Percentiles rank a stretch among this genome's conserved stretches.
Conservation (phyloP, 2,888 invertebrate genomes). For the Drosophila melanosoma region DNA sequence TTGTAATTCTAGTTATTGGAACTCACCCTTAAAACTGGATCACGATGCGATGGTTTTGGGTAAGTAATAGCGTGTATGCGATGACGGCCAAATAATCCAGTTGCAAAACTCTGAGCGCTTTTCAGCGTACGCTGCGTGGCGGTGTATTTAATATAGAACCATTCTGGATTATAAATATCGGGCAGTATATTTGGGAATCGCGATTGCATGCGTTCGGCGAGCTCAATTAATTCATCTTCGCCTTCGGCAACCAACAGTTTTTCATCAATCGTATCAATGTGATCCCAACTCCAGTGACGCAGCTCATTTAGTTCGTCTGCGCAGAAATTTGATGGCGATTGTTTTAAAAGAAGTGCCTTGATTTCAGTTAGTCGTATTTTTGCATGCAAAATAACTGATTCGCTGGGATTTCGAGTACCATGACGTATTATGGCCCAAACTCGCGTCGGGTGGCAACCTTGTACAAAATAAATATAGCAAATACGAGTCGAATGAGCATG, state of each 20-base stretch:
- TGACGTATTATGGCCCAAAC: constrained; percentile 92
- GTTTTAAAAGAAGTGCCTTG: constrained; percentile 63
- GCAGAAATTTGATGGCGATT: constrained; percentile 86
- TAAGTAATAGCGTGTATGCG: constrained; percentile 88
- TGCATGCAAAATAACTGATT: constrained; percentile 86
- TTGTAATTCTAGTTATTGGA: not conserved
- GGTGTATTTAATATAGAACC: constrained; percentile 90
- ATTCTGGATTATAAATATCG: constrained; percentile 86
- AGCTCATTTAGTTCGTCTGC: constrained; percentile 84
- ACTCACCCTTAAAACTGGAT: constrained; percentile 89
- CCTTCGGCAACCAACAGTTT: constrained; percentile 90
- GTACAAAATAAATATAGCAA: constrained; percentile 1
- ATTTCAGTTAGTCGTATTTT: constrained; percentile 86
- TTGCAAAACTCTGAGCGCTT: constrained; percentile 91
- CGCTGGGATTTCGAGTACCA: constrained; percentile 91
- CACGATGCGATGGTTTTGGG: constrained; percentile 88
- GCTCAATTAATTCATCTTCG: constrained; percentile 89
- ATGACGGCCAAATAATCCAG: constrained; percentile 90
- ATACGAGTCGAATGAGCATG: constrained; percentile 19
- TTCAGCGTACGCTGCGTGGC: constrained; percentile 90
- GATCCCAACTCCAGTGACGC: constrained; percentile 87
- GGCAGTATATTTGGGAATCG: constrained; percentile 89
- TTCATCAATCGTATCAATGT: constrained; percentile 86
- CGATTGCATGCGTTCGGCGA: constrained; percentile 90
- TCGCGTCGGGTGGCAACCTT: constrained; percentile 88